A percentile compares a stretch with the other conserved stretches of the same genome.
Conservation (phyloP, 2,797 vertebrate genomes). For the Propithecus deckenii region DNA sequence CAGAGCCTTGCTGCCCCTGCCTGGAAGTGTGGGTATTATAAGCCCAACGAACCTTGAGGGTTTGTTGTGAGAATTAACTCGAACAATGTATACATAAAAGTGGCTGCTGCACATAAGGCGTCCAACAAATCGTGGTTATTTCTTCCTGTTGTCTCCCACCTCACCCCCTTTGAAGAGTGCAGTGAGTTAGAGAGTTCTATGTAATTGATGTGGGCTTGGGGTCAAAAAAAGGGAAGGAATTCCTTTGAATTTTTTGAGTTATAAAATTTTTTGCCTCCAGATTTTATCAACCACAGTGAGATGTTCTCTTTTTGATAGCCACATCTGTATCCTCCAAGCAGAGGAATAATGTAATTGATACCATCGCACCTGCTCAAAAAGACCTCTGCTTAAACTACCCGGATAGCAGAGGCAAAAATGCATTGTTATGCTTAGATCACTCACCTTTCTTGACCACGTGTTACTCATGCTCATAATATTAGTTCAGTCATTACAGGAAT, state of each 20-base stretch:
- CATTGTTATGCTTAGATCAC: neutral
- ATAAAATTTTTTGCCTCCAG: neutral
- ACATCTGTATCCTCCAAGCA: neutral
- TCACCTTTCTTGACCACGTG: neutral
- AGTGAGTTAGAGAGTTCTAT: neutral
- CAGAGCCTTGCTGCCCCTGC: neutral
- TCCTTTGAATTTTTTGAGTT: neutral
- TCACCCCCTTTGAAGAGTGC: neutral
- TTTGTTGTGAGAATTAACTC: neutral
- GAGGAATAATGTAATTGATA: neutral
- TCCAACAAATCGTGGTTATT: too few species aligned
- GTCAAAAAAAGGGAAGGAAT: neutral
- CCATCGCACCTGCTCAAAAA: neutral
- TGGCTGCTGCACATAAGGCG: neutral
- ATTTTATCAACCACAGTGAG: neutral
- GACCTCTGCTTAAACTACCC: neutral
- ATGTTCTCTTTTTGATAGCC: neutral
- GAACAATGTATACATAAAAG: neutral
- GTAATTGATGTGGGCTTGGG: neutral
- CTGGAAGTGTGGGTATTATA: neutral
- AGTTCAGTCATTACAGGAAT: neutral
- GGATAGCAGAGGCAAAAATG: neutral
- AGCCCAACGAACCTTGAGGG: neutral
- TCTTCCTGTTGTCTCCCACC: neutral
- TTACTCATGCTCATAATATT: neutral